Conservation (phyloP, 53 echinoderm and acorn worm genomes). For the Holothuria leucospilota region DNA sequence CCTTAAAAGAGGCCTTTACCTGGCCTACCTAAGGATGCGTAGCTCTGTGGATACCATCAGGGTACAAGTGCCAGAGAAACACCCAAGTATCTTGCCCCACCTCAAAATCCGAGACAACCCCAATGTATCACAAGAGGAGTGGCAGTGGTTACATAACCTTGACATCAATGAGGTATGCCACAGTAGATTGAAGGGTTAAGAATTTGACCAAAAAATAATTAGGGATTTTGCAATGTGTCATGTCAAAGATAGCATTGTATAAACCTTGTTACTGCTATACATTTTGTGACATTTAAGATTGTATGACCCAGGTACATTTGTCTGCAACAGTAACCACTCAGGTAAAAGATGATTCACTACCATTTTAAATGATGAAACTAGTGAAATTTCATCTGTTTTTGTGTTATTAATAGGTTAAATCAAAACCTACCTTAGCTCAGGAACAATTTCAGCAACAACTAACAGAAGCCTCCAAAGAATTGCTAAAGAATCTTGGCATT, state of each 20-base stretch:
- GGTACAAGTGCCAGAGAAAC: constrained; percentile 91
- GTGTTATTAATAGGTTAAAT: constrained; percentile 69
- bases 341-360: too few species aligned
- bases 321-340: too few species aligned
- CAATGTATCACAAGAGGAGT: constrained; percentile 94
- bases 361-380: too few species aligned
- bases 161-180: constrained; percentile 89
- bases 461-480: constrained; percentile 72
- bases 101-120: constrained; percentile 93
- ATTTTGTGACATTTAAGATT: too few species aligned
- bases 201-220: not conserved
- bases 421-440: constrained; percentile 78
- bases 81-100: constrained; percentile 92
- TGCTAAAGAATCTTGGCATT: constrained; percentile 79
- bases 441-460: constrained; percentile 89
- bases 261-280: not conserved
- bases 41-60: constrained; percentile 96
- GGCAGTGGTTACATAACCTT: constrained; percentile 95
- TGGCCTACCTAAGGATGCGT: constrained; percentile 92
- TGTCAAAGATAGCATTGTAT: not conserved
- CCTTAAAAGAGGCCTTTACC: constrained; percentile 84
- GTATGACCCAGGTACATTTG: too few species aligned
- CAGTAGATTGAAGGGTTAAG: not conserved
- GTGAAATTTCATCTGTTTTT: not conserved
- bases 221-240: not conserved